Conservation (phyloP, 2,797 vertebrate species). For the Phalloptychus januarius region DNA sequence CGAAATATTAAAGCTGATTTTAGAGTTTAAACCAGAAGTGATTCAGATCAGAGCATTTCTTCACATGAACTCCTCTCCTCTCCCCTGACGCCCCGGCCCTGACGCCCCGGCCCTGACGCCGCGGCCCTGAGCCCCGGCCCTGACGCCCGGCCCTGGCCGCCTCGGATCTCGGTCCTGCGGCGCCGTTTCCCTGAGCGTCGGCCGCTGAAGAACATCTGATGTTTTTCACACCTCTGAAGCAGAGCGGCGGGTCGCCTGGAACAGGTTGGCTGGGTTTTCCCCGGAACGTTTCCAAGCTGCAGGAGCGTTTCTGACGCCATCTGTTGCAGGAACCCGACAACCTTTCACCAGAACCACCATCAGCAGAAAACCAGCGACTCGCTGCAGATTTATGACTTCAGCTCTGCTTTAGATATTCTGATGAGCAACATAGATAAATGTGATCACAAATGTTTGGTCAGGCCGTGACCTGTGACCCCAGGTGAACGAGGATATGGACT, state of each 20-base stretch:
- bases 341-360: no score
- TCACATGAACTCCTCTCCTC: not conserved
- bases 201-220: not conserved
- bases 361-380: no score
- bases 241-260: not conserved
- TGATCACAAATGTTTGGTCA: not conserved
- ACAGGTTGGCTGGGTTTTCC: not conserved
- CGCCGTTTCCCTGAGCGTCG: not conserved
- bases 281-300: not conserved
- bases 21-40: not conserved
- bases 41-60: not conserved
- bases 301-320: not conserved
- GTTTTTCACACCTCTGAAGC: not conserved
- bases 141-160: not conserved
- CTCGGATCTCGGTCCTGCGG: no score
- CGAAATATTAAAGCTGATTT: not conserved
- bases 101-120: not conserved
- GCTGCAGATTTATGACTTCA: no score
- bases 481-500: constrained; percentile 18
- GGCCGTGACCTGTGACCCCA: constrained; percentile 24
- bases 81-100: not conserved
- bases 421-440: not conserved
- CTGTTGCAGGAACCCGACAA: not conserved
- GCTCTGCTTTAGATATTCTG: no score
- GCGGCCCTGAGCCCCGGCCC: no score